Conservation (phyloP, 2,113 vertebrate species). For the Forbesichthys papilliferus region DNA sequence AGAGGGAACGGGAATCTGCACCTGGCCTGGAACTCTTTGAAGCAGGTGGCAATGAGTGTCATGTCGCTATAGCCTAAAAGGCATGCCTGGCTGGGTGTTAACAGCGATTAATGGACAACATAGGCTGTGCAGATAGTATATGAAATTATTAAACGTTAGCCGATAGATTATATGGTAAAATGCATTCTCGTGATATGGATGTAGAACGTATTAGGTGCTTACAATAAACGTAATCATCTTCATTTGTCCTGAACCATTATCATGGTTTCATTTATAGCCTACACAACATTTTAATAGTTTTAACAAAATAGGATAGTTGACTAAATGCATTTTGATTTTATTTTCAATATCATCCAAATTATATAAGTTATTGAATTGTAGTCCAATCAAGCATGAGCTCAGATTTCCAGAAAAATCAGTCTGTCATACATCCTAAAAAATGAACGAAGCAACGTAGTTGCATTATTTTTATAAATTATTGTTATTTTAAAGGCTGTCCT, state of each 20-base stretch:
- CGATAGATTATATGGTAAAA: not conserved
- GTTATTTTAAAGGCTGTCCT: no score
- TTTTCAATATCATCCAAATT: no score
- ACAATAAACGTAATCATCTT: no score
- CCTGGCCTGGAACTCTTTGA: constrained; percentile 57
- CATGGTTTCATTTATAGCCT: no score
- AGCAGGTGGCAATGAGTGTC: constrained; percentile 48
- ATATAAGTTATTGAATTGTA: not conserved
- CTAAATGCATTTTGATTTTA: no score
- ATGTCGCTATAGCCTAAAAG: constrained; percentile 14
- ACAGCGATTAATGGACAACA: constrained; percentile 27
- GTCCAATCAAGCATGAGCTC: not conserved
- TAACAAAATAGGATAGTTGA: no score
- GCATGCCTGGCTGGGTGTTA: constrained; percentile 31
- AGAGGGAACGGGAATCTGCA: constrained; percentile 46
- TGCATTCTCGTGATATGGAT: not conserved
- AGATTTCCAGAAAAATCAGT: not conserved
- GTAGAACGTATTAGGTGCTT: no score
- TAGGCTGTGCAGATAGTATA: not conserved
- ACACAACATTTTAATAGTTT: no score
- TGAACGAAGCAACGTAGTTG: no score
- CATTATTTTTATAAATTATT: no score
- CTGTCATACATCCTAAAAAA: not conserved
- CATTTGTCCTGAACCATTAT: no score
- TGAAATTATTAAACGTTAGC: not conserved